Percentiles rank a stretch among this genome's conserved stretches.
Conservation (phyloP, 2,888 invertebrate genomes). For the Poecilus cupreus region DNA sequence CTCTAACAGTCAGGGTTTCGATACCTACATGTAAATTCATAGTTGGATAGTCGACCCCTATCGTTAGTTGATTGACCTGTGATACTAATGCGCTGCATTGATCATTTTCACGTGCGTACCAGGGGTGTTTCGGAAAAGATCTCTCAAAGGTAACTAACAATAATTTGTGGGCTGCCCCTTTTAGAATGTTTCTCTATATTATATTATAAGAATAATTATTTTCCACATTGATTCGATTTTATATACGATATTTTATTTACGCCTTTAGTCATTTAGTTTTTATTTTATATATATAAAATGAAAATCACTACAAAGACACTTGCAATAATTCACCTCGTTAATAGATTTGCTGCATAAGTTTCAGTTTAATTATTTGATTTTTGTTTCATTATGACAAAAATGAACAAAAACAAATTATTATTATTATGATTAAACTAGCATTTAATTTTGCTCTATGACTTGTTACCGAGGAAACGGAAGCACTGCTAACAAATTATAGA, state of each 20-base stretch:
- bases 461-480: conserved; percentile 58
- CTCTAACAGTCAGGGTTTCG: not conserved
- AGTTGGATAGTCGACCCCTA: conserved; percentile 46
- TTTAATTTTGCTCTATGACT: conserved; percentile 60
- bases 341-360: conserved; percentile 72
- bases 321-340: conserved; percentile 71
- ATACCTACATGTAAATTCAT: conserved; percentile 25
- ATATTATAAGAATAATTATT: conserved; percentile 63
- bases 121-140: conserved; percentile 98
- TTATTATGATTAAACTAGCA: conserved; percentile 51
- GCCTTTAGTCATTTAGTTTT: conserved; percentile 60
- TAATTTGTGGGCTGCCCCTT: conserved; percentile 73
- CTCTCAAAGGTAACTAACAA: conserved; percentile 93
- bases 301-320: conserved; percentile 71
- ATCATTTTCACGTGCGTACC: conserved; percentile 77
- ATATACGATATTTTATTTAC: conserved; percentile 60
- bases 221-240: conserved; percentile 62
- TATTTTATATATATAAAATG: conserved; percentile 55
- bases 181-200: conserved; percentile 72
- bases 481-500: conserved; percentile 61
- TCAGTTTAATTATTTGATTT: conserved; percentile 63
- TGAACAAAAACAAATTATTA: conserved; percentile 47
- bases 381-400: conserved; percentile 55
- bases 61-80: conserved; percentile 54
- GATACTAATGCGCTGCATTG: conserved; percentile 72